Conservation (phyloP, 2,797 vertebrate genomes). For the Bucorvus abyssinicus region DNA sequence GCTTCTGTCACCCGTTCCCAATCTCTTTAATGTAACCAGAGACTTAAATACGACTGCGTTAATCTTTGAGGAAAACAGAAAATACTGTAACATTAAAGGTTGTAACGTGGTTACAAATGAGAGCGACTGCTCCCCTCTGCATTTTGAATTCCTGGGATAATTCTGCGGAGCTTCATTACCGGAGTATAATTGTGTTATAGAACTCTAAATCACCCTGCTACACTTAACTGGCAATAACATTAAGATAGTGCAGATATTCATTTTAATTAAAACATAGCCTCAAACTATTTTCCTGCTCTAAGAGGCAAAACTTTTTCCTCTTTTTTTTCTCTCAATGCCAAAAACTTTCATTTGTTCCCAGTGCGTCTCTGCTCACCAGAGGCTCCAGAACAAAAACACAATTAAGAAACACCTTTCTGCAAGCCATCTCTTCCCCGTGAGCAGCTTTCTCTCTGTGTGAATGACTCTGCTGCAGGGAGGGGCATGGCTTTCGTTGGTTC, state of each 20-base stretch:
- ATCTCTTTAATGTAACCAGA: slow-evolving; percentile 61
- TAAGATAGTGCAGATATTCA: slow-evolving; percentile 83
- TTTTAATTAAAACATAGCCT: slow-evolving; percentile 86
- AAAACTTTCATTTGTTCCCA: slow-evolving; percentile 67
- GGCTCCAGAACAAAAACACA: slow-evolving; percentile 57
- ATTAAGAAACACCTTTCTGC: slow-evolving; percentile 66
- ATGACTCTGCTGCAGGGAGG: slow-evolving; percentile 21
- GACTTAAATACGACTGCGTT: slow-evolving; percentile 76
- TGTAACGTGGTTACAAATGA: slow-evolving; percentile 80
- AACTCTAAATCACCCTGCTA: slow-evolving; percentile 82
- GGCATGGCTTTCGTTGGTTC: neutral
- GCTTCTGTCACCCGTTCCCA: neutral
- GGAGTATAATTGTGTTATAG: slow-evolving; percentile 81
- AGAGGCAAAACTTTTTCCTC: slow-evolving; percentile 72
- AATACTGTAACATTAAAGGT: slow-evolving; percentile 79
- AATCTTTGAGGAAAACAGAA: slow-evolving; percentile 80
- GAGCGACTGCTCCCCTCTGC: slow-evolving; percentile 77
- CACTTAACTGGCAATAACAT: slow-evolving; percentile 85
- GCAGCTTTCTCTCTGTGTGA: neutral
- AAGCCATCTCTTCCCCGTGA: neutral
- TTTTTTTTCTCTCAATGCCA: neutral
- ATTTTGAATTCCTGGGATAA: slow-evolving; percentile 81
- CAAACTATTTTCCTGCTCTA: slow-evolving; percentile 77
- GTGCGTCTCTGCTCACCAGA: slow-evolving; percentile 50
- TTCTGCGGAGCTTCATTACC: slow-evolving; percentile 81